Evolutionary conservation across 2,797 vertebrate genomes (phyloP).

Genomic region (Enteromius anoplus): DNA sequence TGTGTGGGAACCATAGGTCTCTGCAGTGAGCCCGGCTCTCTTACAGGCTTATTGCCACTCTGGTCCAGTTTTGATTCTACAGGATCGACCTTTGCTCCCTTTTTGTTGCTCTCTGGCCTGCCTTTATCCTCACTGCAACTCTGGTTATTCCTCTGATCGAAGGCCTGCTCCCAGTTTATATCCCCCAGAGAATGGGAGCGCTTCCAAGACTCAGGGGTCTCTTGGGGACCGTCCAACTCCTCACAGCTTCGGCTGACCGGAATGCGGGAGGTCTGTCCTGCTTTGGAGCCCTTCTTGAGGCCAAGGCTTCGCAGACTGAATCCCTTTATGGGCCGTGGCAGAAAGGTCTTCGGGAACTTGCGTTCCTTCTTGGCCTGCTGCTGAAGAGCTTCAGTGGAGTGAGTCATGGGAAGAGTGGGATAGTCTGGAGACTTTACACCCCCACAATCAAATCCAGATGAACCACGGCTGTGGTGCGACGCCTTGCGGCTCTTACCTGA

Average conservation of each 20-base stretch:
- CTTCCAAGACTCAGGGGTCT: conserved; percentile 76
- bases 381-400: conserved; percentile 77
- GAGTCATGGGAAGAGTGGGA: conserved; percentile 83
- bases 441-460: conserved; percentile 74
- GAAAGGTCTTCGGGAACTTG: conserved; percentile 71
- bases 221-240: conserved; percentile 79
- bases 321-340: conserved; percentile 74
- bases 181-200: conserved; percentile 92
- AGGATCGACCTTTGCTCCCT: conserved; percentile 10
- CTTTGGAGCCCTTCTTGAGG: conserved; percentile 78
- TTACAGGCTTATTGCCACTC: conserved; percentile 48
- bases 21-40: conserved; percentile 59
- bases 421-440: conserved; percentile 83
- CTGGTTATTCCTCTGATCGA: conserved; percentile 64
- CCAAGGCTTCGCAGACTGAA: conserved; percentile 68
- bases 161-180: conserved; percentile 79
- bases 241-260: conserved; percentile 89
- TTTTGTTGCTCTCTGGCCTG: conserved; percentile 56
- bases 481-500: conserved; percentile 88
- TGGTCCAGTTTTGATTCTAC: conserved; percentile 50
- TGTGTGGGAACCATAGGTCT: conserved; percentile 71
- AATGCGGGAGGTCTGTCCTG: conserved; percentile 66
- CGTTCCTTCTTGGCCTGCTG: conserved; percentile 75
- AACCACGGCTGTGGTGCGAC: conserved; percentile 76
- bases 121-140: conserved; percentile 51